Evolutionary conservation across 2,797 vertebrate genomes (phyloP).

Genomic region (Sebastes vulpes): DNA sequence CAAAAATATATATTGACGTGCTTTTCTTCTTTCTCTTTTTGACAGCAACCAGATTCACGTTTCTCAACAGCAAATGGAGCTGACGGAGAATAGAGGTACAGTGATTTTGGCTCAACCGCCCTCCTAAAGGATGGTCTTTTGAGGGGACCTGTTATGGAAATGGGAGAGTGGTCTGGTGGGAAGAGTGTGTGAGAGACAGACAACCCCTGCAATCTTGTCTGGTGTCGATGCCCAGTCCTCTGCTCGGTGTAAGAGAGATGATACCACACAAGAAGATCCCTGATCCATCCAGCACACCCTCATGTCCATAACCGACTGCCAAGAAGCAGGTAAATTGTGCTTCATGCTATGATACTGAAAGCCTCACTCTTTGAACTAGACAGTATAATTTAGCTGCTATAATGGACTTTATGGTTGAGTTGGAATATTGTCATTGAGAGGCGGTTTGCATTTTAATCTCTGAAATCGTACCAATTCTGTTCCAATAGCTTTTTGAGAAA

Average conservation of each 20-base stretch:
- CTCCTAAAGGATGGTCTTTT: conserved; percentile 22
- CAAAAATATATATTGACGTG: background rate
- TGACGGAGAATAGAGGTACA: conserved; percentile 21
- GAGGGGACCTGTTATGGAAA: conserved; percentile 52
- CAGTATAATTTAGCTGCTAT: background rate
- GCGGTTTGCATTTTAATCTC: background rate
- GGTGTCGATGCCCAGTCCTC: conserved; percentile 11
- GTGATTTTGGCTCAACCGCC: conserved; percentile 23
- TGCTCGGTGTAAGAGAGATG: conserved; percentile 16
- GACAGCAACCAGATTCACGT: conserved; percentile 16
- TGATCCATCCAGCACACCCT: background rate
- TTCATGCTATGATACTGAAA: background rate
- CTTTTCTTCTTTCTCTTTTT: background rate
- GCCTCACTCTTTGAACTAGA: background rate
- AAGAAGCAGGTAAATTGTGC: background rate
- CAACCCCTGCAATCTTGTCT: conserved; percentile 41
- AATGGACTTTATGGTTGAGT: background rate
- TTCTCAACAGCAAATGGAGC: conserved; percentile 37
- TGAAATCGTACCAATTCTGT: background rate
- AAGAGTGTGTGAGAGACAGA: conserved; percentile 18
- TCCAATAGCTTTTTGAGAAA: background rate
- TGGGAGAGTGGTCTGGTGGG: conserved; percentile 24
- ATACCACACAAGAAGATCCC: conserved; percentile 38
- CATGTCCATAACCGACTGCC: background rate
- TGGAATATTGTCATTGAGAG: background rate